Evolutionary conservation across 2,113 vertebrate genomes (phyloP), one percentile per base, ranked within the genome.

Genomic region (Oreochromis spilurus): DNA sequence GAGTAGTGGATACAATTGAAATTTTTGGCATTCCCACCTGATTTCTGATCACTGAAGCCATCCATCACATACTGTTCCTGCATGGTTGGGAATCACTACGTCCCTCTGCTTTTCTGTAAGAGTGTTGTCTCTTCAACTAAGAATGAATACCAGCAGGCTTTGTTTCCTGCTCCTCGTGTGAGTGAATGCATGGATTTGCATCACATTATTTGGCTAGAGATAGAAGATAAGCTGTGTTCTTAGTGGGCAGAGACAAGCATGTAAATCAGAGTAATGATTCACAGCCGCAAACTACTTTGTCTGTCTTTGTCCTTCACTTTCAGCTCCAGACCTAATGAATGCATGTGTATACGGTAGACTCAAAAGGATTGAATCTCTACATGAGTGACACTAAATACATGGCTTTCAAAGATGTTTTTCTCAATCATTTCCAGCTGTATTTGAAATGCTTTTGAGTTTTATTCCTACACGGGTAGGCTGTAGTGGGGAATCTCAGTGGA

Each of bases 21-120:
- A 57, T n/a, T 29, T 54, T 52, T 80, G 8, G 34, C 67, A 45
- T 21, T 85, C 65, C 50, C 81, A 82, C 48, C 54, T 87, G 79
- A 84, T 82, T 31, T 83, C 43, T 90, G 38, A 57, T 53, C 31
- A 31, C 83, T 21, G 67, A 81, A 84, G 67, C 77, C 84, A 75
- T 92, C 89, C 89, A 92, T 90, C 60, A 88, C 90, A 89, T 87
- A 24, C 43, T 34, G 12, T 24, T 75, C 78, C 52, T 92, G 93
- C 93, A 94, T 93, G 92, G 16, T 79, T 88, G 17, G 65, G 89
- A 83, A 90, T 86, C 79, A 78, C 55, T 83, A 29, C 1, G 10
- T 65, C 79, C 54, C 29, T 86, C 26, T 53, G 67, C 14, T 88
- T 85, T 84, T 75, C 54, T 84, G 19, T 34, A 48, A 79, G 54